These are phyloP conservation scores for Acyrthosiphon pisum DNA, from an alignment of 1,140 invertebrate species.

Conservation along the genomic window DNA sequence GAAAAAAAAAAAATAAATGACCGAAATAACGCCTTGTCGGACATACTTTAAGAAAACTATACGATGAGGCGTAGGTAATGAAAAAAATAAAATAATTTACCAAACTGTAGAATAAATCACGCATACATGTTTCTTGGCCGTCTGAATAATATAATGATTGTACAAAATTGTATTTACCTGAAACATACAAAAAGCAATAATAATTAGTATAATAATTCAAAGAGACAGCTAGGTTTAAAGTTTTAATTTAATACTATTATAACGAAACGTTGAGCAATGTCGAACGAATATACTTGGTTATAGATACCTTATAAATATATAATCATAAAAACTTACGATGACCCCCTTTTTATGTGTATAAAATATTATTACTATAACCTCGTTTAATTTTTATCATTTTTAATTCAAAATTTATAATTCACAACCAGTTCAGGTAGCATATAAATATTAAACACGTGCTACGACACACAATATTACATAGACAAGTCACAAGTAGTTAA, in stretches of 20 bases:
- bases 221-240: not conserved
- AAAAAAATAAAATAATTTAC: slow-evolving; percentile 31
- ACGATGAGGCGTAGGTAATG: not conserved
- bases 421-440: not conserved
- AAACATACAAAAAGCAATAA: slow-evolving; percentile 22
- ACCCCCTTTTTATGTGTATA: not conserved
- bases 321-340: not conserved
- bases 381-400: slow-evolving; percentile 4
- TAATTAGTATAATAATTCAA: slow-evolving; percentile 18
- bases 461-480: not conserved
- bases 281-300: not conserved
- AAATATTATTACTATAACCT: not conserved
- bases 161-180: slow-evolving; percentile 8
- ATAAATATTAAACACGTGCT: not conserved
- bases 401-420: not conserved
- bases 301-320: no score
- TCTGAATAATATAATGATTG: not conserved
- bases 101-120: slow-evolving; percentile 37
- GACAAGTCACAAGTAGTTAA: not conserved
- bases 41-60: not conserved
- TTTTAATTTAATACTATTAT: not conserved
- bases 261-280: not conserved
- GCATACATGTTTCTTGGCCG: slow-evolving; percentile 34
- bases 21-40: not conserved
- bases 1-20: not conserved